Evolutionary conservation across 2,888 invertebrate species (phyloP).

Genomic region (Hylaea fasciaria): DNA sequence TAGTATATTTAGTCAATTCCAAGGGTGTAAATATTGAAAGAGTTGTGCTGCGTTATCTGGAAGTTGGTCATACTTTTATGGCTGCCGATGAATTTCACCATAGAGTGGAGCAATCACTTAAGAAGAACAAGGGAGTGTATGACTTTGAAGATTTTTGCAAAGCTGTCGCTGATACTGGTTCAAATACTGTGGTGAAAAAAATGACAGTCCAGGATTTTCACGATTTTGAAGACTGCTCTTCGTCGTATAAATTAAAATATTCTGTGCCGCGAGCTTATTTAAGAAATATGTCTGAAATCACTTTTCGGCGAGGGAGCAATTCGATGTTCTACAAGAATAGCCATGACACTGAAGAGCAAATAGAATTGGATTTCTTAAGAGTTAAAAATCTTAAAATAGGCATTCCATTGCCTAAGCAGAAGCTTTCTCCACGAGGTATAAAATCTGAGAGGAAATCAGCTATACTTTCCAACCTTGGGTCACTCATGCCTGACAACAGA

Average conservation of each 20-base stretch:
- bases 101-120: neutral
- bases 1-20: slow-evolving; percentile 38
- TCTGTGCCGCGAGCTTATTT: slow-evolving; percentile 28
- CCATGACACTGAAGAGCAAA: neutral
- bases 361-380: neutral
- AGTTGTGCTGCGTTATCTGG: slow-evolving; percentile 44
- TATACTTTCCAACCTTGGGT: too few species aligned
- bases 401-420: neutral
- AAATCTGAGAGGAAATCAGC: too few species aligned
- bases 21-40: slow-evolving; percentile 36
- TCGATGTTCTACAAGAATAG: neutral
- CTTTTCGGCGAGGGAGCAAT: neutral
- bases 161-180: slow-evolving; percentile 40
- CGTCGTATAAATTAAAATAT: slow-evolving; percentile 39
- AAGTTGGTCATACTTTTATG: slow-evolving; percentile 52
- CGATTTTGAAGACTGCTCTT: slow-evolving; percentile 39
- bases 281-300: neutral
- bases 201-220: slow-evolving; percentile 42
- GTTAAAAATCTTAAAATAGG: neutral
- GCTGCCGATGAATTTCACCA: slow-evolving; percentile 48
- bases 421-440: neutral
- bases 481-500: too few species aligned
- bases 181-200: slow-evolving; percentile 36
- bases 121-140: slow-evolving; percentile 21
- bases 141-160: slow-evolving; percentile 38